Evolutionary conservation across 2,797 vertebrate genomes (phyloP), one percentile per base, ranked within the genome.

Genomic region (Macropodus opercularis): DNA sequence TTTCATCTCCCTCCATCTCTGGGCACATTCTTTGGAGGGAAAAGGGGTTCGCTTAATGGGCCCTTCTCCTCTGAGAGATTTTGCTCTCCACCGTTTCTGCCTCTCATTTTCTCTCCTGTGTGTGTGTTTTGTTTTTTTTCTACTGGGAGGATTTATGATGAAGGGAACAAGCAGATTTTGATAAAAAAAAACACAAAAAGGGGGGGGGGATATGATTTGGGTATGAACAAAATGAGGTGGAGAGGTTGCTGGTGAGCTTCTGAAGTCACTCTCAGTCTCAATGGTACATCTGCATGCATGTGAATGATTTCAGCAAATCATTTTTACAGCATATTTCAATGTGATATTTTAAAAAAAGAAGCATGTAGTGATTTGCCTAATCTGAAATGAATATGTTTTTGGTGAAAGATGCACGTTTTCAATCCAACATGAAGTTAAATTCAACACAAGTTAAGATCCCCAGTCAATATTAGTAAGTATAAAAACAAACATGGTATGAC

Each of bases 1-100:
- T 92, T 91, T 92, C 90, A 93, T 92, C 89, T 90, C 63, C 23
- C 51, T 84, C 85, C 85, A 87, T 90, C 88, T 90, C 80, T 78
- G 77, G 80, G 78, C 48, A 26, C 83, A 77, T 86, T 86, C 77
- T 85, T 85, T 76, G 67, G 71, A 75, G 77, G 24, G 72, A 69
- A 72, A 70, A 58, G 64, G 72, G 69, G 38, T 60, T 81, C 21
- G 22, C 75, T 85, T 87, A 87, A 89, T 89, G 77, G 86, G 80
- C 80, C 74, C 73, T 77, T 73, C 63, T 88, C 77, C 75, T 80
- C 58, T 7, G 75, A 88, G 73, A 87, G 66, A 69, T 65, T 78
- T 71, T 63, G 58, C 72, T 83, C 75, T 74, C 64, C 63, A 73
- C 57, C 65, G 70, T 79, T 62, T 77, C 69, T 84, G 73, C 64